These are phyloP conservation scores for Hydractinia symbiolongicarpus DNA, from an alignment of 30 jellyfish, hydroid and myxozoan species.

Conservation along the genomic window DNA sequence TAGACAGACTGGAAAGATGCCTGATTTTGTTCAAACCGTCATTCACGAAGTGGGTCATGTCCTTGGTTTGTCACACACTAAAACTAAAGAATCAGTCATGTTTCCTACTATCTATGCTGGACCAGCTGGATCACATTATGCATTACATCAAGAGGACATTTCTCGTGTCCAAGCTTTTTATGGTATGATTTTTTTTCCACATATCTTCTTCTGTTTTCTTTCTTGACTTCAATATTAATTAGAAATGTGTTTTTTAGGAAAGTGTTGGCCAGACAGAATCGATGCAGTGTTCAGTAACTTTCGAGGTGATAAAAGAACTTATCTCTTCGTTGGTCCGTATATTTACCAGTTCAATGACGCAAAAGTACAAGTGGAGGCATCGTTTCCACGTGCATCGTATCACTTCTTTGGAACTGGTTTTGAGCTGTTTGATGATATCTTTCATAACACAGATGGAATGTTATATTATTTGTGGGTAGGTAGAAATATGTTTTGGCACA, in stretches of 20 bases:
- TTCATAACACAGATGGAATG: conserved; percentile 19
- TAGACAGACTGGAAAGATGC: conserved; percentile 13
- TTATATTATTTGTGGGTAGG: conserved; percentile 13
- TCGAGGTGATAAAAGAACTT: conserved; percentile 26
- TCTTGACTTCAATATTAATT: neutral
- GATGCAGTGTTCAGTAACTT: conserved; percentile 17
- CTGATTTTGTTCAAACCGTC: conserved; percentile 21
- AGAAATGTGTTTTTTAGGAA: conserved; percentile 4
- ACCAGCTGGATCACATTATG: neutral
- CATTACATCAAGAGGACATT: conserved; percentile 3
- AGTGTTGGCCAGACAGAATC: conserved; percentile 24
- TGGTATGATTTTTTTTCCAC: neutral
- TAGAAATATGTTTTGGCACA: neutral
- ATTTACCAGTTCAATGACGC: conserved; percentile 18
- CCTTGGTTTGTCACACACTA: conserved; percentile 26
- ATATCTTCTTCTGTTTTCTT: neutral
- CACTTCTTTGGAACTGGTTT: conserved; percentile 10
- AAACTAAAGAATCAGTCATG: conserved; percentile 12
- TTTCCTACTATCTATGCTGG: conserved; percentile 12
- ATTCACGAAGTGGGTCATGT: conserved; percentile 40
- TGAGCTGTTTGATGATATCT: conserved; percentile 18
- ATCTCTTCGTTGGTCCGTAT: conserved; percentile 19
- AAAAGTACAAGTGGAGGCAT: conserved; percentile 4
- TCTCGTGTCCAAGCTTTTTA: conserved; percentile 5
- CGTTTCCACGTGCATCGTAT: conserved; percentile 11